Percentiles rank a stretch among this genome's conserved stretches.
These are phyloP conservation scores for Lasioglossum morio DNA, from an alignment of 2,888 invertebrate species.

Conservation along the genomic window DNA sequence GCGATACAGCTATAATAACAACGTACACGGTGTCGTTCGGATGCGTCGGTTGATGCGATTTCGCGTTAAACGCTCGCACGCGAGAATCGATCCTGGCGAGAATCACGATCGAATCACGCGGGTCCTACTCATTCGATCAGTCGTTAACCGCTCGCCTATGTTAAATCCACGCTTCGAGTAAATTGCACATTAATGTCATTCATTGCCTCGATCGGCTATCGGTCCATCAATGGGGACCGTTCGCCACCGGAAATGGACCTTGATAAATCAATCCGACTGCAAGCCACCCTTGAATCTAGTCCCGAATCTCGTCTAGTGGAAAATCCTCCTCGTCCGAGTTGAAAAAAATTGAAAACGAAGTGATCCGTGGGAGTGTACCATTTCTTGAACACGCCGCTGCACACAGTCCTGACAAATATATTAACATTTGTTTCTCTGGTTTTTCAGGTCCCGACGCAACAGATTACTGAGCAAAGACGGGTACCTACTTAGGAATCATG, in stretches of 20 bases:
- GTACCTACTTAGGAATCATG: constrained; percentile 65
- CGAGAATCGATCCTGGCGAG: not conserved
- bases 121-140: not conserved
- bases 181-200: constrained; percentile 24
- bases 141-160: not conserved
- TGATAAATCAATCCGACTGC: not conserved
- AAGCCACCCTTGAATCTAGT: not conserved
- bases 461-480: constrained; percentile 78
- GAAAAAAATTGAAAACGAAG: not conserved
- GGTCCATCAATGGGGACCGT: not conserved
- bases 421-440: constrained; percentile 52
- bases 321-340: not conserved
- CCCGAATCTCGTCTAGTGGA: not conserved
- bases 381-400: not conserved
- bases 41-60: not conserved
- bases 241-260: not conserved
- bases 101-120: not conserved
- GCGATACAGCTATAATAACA: constrained; percentile 23
- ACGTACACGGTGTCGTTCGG: not conserved
- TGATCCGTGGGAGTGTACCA: not conserved
- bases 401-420: not conserved
- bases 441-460: constrained; percentile 82
- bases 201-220: constrained; percentile 24
- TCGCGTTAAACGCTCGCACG: not conserved
- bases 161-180: constrained; percentile 26